These are phyloP conservation scores for Euthynnus affinis DNA, from an alignment of 2,797 vertebrate species.

Conservation along the genomic window DNA sequence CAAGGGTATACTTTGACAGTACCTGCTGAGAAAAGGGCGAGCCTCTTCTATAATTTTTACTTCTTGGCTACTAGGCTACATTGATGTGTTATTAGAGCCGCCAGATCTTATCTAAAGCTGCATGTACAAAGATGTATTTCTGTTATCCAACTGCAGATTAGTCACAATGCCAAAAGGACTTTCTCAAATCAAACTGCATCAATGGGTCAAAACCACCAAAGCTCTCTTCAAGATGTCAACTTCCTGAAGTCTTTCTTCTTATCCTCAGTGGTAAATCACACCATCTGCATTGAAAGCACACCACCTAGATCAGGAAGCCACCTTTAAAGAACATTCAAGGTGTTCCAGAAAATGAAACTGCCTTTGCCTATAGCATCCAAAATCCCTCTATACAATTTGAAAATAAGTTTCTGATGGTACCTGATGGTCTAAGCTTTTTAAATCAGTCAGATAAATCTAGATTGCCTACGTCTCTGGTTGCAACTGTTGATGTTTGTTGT, in stretches of 20 bases:
- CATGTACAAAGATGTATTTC: background rate
- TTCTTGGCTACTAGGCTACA: background rate
- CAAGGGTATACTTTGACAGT: background rate
- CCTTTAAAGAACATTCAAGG: slow-evolving; percentile 7
- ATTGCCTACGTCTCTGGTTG: slow-evolving; percentile 42
- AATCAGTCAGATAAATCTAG: slow-evolving; percentile 27
- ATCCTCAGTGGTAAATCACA: slow-evolving; percentile 33
- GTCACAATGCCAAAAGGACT: slow-evolving; percentile 13
- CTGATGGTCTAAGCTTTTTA: slow-evolving; percentile 6
- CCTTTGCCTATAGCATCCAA: background rate
- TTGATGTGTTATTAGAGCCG: slow-evolving; percentile 1
- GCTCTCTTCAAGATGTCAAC: slow-evolving; percentile 7
- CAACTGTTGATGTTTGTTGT: slow-evolving; percentile 55
- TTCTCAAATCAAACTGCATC: slow-evolving; percentile 20
- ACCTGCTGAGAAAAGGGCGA: background rate
- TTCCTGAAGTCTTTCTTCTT: background rate
- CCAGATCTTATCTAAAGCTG: slow-evolving; percentile 20
- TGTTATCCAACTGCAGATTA: slow-evolving; percentile 1
- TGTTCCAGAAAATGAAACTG: slow-evolving; percentile 4
- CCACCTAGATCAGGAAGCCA: slow-evolving; percentile 21
- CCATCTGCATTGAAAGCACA: slow-evolving; percentile 33
- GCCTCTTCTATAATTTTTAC: slow-evolving; percentile 1
- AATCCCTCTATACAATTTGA: background rate
- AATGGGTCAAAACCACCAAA: slow-evolving; percentile 32
- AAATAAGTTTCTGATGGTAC: background rate